Base-by-base conservation (phyloP, 2,888 invertebrate genomes). In the Rhopalosiphum nymphaeae region DNA sequence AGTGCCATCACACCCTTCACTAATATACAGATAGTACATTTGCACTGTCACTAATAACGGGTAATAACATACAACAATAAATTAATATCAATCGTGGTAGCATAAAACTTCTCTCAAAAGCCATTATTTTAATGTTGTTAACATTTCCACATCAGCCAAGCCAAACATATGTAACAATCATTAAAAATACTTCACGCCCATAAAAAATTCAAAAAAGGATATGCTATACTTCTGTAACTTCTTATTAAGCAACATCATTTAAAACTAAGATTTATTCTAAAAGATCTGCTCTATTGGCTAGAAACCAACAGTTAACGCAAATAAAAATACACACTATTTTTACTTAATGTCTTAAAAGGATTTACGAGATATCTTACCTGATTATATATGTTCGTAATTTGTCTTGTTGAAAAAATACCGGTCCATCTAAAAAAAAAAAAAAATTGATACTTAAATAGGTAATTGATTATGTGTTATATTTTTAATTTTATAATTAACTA, bases 301-400 rank as follows among this genome's bases (percentile, higher is more conserved):
- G 5, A 21, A 42, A 92, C 88, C 88, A 88, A 92, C 29, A 36
- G 42, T 9, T 16, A 67, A 36, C 78, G 13, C n/a, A 67, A 88
- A 57, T 53, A 29, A 16, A 49, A 53, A 85, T 56, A 91, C 5
- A 44, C 56, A 56, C 56, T 26, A 42, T 84, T 56, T 1, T 53
- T 84, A 87, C 86, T 61, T 11, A 29, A 57, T 88, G 25, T 78
- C 2, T 91, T 9, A 29, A 57, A 46, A 93, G 25, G 25, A 89
- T 93, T 78, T 93, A 42, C 56, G 36, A 78, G 29, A 56, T 78
- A 29, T 93, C 21, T 93, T 94, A 94, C 93, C 93, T 94, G 93
- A 11, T 94, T 61, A 90, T 49, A 61, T 85, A 49, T 94, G 89
- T 90, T 86, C 46, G 93, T 90, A 85, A 84, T 90, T 61, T 21